Evolutionary conservation across 2,888 invertebrate genomes (phyloP).

Genomic region (Pyrrhopygopsis socrates): DNA sequence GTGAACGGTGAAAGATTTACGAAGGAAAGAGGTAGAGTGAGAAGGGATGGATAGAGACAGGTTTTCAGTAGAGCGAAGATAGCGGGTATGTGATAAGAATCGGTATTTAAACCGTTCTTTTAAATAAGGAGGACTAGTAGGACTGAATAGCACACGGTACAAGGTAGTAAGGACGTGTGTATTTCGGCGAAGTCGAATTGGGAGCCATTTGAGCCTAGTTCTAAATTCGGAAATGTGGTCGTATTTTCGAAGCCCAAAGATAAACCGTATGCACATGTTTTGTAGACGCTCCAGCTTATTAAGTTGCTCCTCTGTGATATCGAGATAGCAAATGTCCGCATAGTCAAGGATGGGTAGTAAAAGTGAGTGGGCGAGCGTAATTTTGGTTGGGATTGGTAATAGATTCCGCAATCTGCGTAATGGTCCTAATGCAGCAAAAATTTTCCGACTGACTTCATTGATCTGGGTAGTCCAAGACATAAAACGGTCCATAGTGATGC

Average conservation of each 20-base stretch:
- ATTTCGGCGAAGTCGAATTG: no score
- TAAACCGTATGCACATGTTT: background rate
- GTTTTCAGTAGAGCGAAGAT: background rate
- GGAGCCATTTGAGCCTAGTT: no score
- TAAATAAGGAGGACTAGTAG: no score
- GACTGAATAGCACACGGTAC: no score
- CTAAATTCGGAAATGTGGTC: no score
- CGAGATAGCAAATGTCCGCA: no score
- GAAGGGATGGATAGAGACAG: background rate
- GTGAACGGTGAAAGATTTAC: background rate
- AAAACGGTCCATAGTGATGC: background rate
- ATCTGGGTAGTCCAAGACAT: background rate
- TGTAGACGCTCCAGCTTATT: no score
- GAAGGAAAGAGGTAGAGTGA: background rate
- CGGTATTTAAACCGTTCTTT: background rate
- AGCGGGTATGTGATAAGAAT: background rate
- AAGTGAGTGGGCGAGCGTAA: no score
- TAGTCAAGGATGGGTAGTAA: no score
- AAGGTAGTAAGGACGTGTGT: no score
- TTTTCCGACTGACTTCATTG: slow-evolving; percentile 2
- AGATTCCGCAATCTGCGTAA: background rate
- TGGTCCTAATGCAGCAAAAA: background rate
- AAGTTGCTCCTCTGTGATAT: no score
- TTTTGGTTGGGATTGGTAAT: background rate
- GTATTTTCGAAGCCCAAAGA: no score